These are phyloP conservation scores for Hirtodrosophila alboralis DNA, from an alignment of 2,888 invertebrate genomes.

Conservation along the genomic window DNA sequence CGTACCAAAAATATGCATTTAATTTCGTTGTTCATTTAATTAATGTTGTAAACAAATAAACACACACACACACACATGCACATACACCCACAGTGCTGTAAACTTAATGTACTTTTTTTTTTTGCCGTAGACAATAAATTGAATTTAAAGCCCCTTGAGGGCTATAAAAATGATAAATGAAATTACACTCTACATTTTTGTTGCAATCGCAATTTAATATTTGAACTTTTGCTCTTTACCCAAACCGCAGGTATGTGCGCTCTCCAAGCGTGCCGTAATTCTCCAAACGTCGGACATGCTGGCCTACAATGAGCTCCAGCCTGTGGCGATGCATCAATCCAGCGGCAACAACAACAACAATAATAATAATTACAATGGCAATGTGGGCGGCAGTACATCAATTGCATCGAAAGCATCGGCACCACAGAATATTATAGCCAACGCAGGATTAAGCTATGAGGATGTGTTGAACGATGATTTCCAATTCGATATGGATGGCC, in stretches of 20 bases:
- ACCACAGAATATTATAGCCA: constrained; percentile 83
- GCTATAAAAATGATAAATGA: constrained; percentile 46
- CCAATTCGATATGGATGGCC: constrained; percentile 94
- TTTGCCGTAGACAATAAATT: constrained; percentile 62
- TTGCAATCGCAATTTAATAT: constrained; percentile 30
- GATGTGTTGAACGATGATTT: constrained; percentile 94
- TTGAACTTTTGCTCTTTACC: constrained; percentile 30
- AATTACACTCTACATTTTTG: constrained; percentile 47
- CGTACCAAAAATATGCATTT: constrained; percentile 56
- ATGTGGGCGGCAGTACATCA: constrained; percentile 60
- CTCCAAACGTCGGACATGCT: constrained; percentile 85
- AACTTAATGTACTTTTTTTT: constrained; percentile 45
- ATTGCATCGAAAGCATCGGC: constrained; percentile 73
- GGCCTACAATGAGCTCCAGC: constrained; percentile 82
- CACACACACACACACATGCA: constrained; percentile 10
- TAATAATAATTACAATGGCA: constrained; percentile 42
- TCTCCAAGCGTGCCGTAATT: constrained; percentile 88
- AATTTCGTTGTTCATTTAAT: constrained; percentile 70
- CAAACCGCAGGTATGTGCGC: constrained; percentile 88
- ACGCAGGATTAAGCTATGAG: constrained; percentile 90
- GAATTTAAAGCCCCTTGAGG: constrained; percentile 54
- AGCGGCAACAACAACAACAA: constrained; percentile 50
- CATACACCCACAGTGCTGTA: neutral
- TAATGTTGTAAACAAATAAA: constrained; percentile 70
- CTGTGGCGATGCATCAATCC: constrained; percentile 58